Evolutionary conservation across 1,140 invertebrate genomes (phyloP).

Genomic region (Drosophila ogumai): DNA sequence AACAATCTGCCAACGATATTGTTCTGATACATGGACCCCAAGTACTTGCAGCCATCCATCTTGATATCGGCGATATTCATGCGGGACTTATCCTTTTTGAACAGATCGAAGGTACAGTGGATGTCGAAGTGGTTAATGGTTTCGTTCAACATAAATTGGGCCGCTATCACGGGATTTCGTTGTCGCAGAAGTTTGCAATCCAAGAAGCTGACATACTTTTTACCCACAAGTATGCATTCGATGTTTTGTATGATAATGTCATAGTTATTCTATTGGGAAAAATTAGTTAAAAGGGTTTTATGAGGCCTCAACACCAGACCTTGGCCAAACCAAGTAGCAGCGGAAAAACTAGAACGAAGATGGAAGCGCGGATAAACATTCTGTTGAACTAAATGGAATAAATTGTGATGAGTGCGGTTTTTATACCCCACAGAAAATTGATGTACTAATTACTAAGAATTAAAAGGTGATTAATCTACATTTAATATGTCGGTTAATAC

Average conservation of each 20-base stretch:
- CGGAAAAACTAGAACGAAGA: constrained; percentile 5
- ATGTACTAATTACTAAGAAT: constrained; percentile 27
- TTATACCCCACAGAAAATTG: constrained; percentile 19
- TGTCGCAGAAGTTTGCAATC: constrained; percentile 24
- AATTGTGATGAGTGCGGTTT: background rate
- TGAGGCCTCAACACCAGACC: constrained; percentile 5
- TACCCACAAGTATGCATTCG: background rate
- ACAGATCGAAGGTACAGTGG: constrained; percentile 24
- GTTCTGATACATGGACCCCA: constrained; percentile 30
- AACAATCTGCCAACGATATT: constrained; percentile 42
- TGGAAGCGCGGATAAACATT: constrained; percentile 9
- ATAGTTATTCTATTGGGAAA: constrained; percentile 36
- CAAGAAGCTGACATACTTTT: background rate
- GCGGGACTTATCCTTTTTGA: constrained; percentile 48
- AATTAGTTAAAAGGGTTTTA: background rate
- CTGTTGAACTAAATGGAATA: constrained; percentile 18
- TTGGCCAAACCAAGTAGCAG: constrained; percentile 4
- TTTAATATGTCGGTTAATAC: constrained; percentile 43
- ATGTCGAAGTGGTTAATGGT: constrained; percentile 22
- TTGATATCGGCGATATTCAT: constrained; percentile 29
- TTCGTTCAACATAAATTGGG: constrained; percentile 22
- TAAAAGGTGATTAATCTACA: constrained; percentile 39
- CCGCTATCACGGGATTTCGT: background rate
- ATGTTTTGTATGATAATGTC: constrained; percentile 26
- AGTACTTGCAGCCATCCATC: constrained; percentile 62